These are phyloP conservation scores for Amblyopsis hoosieri DNA, from an alignment of 2,797 vertebrate genomes.

Conservation along the genomic window DNA sequence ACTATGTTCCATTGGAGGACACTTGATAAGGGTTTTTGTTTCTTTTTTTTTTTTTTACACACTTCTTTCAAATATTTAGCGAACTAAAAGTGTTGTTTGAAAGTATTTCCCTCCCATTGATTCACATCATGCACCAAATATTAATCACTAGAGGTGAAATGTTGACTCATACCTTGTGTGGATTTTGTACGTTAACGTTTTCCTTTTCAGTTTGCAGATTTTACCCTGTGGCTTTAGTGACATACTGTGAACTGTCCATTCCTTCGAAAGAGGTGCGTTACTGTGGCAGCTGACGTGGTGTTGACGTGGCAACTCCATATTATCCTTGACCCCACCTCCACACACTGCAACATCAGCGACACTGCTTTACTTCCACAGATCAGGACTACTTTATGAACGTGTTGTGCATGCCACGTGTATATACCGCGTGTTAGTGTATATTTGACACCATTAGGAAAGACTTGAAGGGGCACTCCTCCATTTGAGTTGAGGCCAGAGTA, in stretches of 20 bases:
- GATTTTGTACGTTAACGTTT: slow-evolving; percentile 59
- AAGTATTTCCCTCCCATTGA: slow-evolving; percentile 75
- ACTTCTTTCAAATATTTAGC: slow-evolving; percentile 46
- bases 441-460: slow-evolving; percentile 32
- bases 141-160: slow-evolving; percentile 56
- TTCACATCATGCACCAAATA: slow-evolving; percentile 75
- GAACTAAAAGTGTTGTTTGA: slow-evolving; percentile 44
- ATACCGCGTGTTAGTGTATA: slow-evolving; percentile 34
- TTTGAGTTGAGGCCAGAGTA: no score
- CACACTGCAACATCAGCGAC: slow-evolving; percentile 52
- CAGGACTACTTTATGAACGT: slow-evolving; percentile 35
- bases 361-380: slow-evolving; percentile 33
- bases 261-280: slow-evolving; percentile 53
- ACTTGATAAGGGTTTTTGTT: slow-evolving; percentile 64
- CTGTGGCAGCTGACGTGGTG: slow-evolving; percentile 39
- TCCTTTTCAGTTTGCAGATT: slow-evolving; percentile 46
- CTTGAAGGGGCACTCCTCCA: neutral
- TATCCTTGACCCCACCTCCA: slow-evolving; percentile 27
- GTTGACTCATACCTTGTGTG: slow-evolving; percentile 61
- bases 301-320: slow-evolving; percentile 53
- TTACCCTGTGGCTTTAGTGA: slow-evolving; percentile 68
- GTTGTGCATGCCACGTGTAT: slow-evolving; percentile 22
- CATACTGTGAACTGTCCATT: slow-evolving; percentile 63
- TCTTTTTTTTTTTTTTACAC: slow-evolving; percentile 3
- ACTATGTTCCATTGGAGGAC: slow-evolving; percentile 81